A percentile compares a stretch with the other conserved stretches of the same genome.
phyloP scores from a whole-genome alignment of 2,888 invertebrate species.

The Nemoura dubitans region DNA sequence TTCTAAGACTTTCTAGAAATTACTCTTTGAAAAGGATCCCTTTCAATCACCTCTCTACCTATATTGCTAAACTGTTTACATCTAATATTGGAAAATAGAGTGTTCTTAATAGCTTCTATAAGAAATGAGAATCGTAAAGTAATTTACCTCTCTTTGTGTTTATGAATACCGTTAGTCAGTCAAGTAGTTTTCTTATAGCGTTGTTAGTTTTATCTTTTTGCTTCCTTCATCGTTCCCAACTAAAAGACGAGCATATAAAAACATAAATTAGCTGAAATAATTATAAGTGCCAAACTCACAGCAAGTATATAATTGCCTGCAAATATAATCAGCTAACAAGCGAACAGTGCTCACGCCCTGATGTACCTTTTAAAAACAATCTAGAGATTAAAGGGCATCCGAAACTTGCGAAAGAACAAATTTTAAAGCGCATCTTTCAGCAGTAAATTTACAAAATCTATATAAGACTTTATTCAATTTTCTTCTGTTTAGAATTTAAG shows the following conservation, averaged over 20 bases:
- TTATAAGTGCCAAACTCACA: background rate
- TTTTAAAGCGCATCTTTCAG: no score
- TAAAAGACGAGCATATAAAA: background rate
- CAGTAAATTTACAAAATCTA: no score
- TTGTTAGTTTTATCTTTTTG: background rate
- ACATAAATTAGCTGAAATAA: background rate
- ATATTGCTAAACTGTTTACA: no score
- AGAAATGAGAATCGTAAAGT: no score
- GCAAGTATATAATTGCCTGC: background rate
- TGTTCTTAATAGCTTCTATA: no score
- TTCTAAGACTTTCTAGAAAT: no score
- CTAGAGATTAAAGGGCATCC: background rate
- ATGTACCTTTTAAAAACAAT: background rate
- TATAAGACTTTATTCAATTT: background rate
- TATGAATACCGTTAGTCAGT: no score
- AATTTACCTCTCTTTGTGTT: no score
- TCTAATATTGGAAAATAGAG: no score
- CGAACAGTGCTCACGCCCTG: background rate
- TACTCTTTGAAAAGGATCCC: no score
- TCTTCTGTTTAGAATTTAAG: background rate
- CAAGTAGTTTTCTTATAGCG: no score
- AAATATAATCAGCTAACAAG: background rate
- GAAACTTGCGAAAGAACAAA: background rate
- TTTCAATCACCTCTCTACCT: no score
- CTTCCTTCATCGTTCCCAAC: background rate